phyloP scores from a whole-genome alignment of 1,140 invertebrate genomes.

The Rhagoletis pomonella region DNA sequence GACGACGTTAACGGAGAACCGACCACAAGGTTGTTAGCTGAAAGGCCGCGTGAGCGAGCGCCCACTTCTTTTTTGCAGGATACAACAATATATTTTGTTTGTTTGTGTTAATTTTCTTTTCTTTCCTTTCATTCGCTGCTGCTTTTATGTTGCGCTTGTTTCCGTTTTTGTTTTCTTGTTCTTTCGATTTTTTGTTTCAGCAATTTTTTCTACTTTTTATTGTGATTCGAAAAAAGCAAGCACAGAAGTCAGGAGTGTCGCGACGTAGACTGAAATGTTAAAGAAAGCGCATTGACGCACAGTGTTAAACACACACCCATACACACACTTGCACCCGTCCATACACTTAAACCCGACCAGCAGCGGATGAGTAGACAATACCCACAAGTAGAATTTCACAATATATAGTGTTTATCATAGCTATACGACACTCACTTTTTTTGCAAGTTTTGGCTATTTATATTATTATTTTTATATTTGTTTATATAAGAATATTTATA shows the following conservation, averaged over 20 bases:
- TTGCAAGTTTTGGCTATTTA: too few relatives aligned
- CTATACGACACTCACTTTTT: too few relatives aligned
- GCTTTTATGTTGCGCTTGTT: neutral
- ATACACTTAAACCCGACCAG: neutral
- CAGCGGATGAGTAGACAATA: neutral
- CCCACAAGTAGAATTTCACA: neutral
- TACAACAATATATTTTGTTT: constrained; percentile 32
- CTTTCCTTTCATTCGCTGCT: neutral
- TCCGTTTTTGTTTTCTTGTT: neutral
- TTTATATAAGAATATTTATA: too few relatives aligned
- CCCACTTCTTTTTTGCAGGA: neutral
- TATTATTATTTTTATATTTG: too few relatives aligned
- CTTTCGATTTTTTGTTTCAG: constrained; percentile 1
- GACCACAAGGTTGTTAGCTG: constrained; percentile 19
- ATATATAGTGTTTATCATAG: neutral
- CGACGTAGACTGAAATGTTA: constrained; percentile 22
- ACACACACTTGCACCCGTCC: neutral
- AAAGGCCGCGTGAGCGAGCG: neutral
- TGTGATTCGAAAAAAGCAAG: constrained; percentile 7
- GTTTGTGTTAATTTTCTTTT: constrained; percentile 2
- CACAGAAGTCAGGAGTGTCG: neutral
- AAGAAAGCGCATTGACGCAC: constrained; percentile 32
- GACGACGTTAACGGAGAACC: neutral
- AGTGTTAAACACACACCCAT: neutral
- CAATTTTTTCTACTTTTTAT: neutral